A percentile compares a stretch with the other conserved stretches of the same genome.
Evolutionary conservation across 1,140 invertebrate genomes (phyloP).

Genomic region (Geopemphigus sp.): DNA sequence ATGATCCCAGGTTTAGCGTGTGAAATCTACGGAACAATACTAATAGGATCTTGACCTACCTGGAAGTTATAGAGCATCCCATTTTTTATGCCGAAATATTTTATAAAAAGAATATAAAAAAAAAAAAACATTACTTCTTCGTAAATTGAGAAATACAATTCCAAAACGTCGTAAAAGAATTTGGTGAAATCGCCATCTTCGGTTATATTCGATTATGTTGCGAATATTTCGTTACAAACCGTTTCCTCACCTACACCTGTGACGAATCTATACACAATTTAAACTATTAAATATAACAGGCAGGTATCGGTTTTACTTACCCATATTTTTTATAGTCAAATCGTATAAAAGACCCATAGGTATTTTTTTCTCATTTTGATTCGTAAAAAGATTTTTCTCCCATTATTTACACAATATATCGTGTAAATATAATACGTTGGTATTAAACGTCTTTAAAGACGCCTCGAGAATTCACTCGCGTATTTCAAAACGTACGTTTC

Average conservation of each 20-base stretch:
- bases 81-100: slow-evolving; percentile 13
- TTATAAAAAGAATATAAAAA: slow-evolving; percentile 6
- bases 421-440: too few species aligned
- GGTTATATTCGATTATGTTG: not conserved
- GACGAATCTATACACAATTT: not conserved
- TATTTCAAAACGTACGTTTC: too few species aligned
- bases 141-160: not conserved
- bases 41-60: slow-evolving; percentile 12
- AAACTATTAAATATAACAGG: too few species aligned
- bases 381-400: too few species aligned
- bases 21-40: slow-evolving; percentile 30
- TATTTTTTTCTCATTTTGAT: too few species aligned
- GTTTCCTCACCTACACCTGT: not conserved
- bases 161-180: not conserved
- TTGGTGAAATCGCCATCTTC: too few species aligned
- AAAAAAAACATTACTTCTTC: not conserved
- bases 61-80: slow-evolving; percentile 7
- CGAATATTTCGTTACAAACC: not conserved
- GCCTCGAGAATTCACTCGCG: too few species aligned
- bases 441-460: too few species aligned
- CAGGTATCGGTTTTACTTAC: too few species aligned
- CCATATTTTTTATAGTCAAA: too few species aligned
- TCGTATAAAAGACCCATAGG: too few species aligned
- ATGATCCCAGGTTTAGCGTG: slow-evolving; percentile 19
- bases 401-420: too few species aligned